These are phyloP conservation scores for Accipiter cooperii DNA, from an alignment of 2,113 vertebrate species.

Conservation along the genomic window DNA sequence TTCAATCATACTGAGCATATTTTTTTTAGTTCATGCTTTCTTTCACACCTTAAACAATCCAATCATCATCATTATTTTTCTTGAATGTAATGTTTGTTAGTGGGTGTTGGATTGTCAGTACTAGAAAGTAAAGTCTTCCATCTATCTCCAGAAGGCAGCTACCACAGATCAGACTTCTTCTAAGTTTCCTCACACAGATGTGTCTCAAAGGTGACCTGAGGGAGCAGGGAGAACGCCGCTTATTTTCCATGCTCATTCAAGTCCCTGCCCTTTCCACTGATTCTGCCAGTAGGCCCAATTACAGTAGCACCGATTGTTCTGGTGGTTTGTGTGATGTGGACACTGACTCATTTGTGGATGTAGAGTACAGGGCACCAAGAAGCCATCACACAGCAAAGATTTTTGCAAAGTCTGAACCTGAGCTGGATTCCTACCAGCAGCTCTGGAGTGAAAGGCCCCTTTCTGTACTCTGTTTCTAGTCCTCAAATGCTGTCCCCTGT, in stretches of 20 bases:
- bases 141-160: not conserved
- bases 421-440: not conserved
- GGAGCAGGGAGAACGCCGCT: not conserved
- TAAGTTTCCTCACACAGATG: not conserved
- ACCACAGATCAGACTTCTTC: not conserved
- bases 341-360: not conserved
- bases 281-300: not conserved
- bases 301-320: constrained; percentile 24
- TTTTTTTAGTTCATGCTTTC: not conserved
- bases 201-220: not conserved
- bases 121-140: not conserved
- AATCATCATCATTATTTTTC: not conserved
- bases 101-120: not conserved
- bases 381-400: not conserved
- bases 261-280: not conserved
- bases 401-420: not conserved
- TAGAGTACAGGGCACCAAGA: not conserved
- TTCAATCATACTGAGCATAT: not conserved
- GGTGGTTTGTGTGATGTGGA: constrained; percentile 25
- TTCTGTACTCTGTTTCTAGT: not conserved
- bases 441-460: constrained; percentile 3
- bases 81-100: not conserved
- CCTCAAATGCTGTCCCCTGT: not conserved
- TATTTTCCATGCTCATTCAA: not conserved
- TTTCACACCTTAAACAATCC: not conserved